Conservation (phyloP, 2,888 invertebrate species). For the Meganola albula region DNA sequence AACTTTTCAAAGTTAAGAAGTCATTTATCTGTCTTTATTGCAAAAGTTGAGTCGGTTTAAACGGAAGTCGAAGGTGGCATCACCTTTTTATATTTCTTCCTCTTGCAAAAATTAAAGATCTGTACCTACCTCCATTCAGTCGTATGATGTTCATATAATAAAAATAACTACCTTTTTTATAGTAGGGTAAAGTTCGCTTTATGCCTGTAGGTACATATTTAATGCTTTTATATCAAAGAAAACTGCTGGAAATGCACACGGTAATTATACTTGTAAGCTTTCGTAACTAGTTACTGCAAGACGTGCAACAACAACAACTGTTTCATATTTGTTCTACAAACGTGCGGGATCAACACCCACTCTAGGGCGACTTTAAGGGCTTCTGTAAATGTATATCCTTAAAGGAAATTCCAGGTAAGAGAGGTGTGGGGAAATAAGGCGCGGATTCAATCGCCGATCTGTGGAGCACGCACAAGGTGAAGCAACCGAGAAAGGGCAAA, state of each 20-base stretch:
- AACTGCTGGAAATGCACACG: constrained; percentile 26
- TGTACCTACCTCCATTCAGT: too few species aligned
- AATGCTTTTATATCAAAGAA: too few species aligned
- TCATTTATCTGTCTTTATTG: constrained; percentile 30
- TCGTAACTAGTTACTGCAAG: constrained; percentile 21
- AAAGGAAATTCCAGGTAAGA: constrained; percentile 32
- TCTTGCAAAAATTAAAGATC: too few species aligned
- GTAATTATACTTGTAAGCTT: constrained; percentile 26
- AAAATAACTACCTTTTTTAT: too few species aligned
- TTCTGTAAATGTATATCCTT: constrained; percentile 14
- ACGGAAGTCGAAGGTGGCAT: too few species aligned
- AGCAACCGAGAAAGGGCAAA: constrained; percentile 74
- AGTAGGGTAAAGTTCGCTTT: too few species aligned
- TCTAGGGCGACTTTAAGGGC: constrained; percentile 6
- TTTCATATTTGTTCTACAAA: too few species aligned
- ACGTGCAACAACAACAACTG: too few species aligned
- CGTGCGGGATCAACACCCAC: constrained; percentile 2
- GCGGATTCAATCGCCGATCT: constrained; percentile 48
- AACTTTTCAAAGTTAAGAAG: too few species aligned
- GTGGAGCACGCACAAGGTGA: constrained; percentile 70
- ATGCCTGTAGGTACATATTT: too few species aligned
- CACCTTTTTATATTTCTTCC: too few species aligned
- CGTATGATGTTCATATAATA: too few species aligned
- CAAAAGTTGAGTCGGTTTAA: constrained; percentile 32
- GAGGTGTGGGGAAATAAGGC: constrained; percentile 42